Evolutionary conservation across 2,888 invertebrate genomes (phyloP).

Genomic region (Cantharis rustica): DNA sequence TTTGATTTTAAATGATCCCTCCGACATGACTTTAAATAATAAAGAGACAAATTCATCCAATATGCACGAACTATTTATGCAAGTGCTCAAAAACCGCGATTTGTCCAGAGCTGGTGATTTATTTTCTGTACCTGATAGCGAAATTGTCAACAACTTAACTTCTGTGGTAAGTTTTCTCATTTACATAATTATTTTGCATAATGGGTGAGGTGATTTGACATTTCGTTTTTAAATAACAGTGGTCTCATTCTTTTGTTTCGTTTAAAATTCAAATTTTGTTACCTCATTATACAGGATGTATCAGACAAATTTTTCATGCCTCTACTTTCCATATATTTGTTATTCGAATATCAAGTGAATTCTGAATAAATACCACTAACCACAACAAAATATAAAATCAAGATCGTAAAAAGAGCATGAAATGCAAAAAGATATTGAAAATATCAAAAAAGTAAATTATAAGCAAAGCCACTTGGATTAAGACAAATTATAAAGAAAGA

Average conservation of each 20-base stretch:
- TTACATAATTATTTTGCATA: neutral
- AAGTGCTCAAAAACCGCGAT: constrained; percentile 88
- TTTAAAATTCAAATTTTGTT: neutral
- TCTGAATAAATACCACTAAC: too few species aligned
- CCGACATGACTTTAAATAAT: constrained; percentile 29
- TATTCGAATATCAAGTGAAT: too few species aligned
- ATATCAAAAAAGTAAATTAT: too few species aligned
- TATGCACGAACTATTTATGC: constrained; percentile 91
- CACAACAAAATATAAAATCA: too few species aligned
- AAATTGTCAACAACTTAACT: constrained; percentile 82
- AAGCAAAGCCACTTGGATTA: too few species aligned
- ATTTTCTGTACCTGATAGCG: constrained; percentile 84
- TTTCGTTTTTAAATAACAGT: neutral
- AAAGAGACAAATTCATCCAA: constrained; percentile 47
- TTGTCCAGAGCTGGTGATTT: constrained; percentile 89
- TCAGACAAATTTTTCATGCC: neutral
- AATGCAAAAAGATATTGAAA: too few species aligned
- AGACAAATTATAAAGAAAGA: too few species aligned
- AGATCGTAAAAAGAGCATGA: too few species aligned
- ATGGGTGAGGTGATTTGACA: neutral
- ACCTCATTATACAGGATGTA: neutral
- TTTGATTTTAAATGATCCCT: neutral
- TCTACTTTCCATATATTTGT: neutral
- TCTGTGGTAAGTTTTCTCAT: constrained; percentile 71
- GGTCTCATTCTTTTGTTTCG: neutral